Evolutionary conservation across 2,113 vertebrate species (phyloP).

Genomic region (Pangasianodon hypophthalmus): DNA sequence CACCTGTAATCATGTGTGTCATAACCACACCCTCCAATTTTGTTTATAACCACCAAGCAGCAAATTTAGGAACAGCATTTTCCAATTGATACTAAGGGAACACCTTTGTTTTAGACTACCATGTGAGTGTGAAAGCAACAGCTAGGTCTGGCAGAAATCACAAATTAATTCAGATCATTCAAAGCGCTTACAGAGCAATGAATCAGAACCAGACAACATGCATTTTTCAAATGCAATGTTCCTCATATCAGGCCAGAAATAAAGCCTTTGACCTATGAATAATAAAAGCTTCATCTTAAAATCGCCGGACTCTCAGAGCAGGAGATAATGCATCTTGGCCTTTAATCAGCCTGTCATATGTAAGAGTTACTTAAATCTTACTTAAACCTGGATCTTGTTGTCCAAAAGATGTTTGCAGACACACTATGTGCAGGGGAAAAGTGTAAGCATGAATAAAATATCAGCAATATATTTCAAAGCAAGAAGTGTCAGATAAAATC

Average conservation of each 20-base stretch:
- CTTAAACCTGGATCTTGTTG: not conserved
- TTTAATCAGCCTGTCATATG: not conserved
- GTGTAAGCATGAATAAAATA: not conserved
- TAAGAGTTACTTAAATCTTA: not conserved
- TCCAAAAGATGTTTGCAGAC: not conserved
- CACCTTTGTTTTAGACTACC: not conserved
- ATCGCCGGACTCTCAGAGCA: not conserved
- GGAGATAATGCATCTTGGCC: not conserved
- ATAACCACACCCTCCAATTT: constrained; percentile 22
- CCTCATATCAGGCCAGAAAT: not conserved
- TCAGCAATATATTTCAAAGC: not conserved
- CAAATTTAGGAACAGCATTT: not conserved
- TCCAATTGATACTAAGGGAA: too few species aligned
- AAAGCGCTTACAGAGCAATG: not conserved
- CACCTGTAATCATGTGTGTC: not conserved
- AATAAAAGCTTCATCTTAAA: not conserved
- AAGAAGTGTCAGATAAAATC: not conserved
- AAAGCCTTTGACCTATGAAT: not conserved
- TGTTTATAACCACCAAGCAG: not conserved
- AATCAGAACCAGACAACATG: not conserved
- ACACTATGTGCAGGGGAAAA: not conserved
- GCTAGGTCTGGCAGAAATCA: not conserved
- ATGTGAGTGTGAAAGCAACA: not conserved
- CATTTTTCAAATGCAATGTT: not conserved
- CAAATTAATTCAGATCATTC: not conserved